Conservation (phyloP, 2,797 vertebrate species). For the Sebastes alutus region DNA sequence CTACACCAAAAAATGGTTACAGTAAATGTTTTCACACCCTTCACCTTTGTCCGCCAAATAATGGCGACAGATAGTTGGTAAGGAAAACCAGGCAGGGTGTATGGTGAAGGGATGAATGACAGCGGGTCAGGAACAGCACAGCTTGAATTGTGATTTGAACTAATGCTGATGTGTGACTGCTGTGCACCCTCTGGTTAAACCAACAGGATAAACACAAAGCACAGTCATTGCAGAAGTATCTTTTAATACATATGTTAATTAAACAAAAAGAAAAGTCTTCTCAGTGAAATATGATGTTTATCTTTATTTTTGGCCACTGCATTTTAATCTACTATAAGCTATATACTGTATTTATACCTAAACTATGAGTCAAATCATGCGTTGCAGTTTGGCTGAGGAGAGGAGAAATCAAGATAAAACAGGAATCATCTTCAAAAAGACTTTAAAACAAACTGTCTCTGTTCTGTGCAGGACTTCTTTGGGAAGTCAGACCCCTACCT, state of each 20-base stretch:
- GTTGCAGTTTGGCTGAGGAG: neutral
- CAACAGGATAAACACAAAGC: neutral
- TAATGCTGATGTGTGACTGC: slow-evolving; percentile 17
- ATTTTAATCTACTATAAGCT: neutral
- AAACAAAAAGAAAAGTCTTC: neutral
- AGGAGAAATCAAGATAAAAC: neutral
- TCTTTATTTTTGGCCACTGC: neutral
- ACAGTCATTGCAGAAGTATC: neutral
- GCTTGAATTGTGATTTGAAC: slow-evolving; percentile 22
- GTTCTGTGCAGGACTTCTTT: slow-evolving; percentile 90
- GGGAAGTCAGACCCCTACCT: slow-evolving; percentile 98
- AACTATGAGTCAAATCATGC: too few species aligned
- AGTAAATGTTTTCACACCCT: slow-evolving; percentile 27
- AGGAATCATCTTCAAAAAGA: neutral
- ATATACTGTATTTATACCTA: neutral
- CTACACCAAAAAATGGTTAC: slow-evolving; percentile 30
- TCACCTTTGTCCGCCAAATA: slow-evolving; percentile 26
- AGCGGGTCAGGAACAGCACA: neutral
- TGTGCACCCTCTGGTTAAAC: slow-evolving; percentile 17
- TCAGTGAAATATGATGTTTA: neutral
- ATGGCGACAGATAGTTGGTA: neutral
- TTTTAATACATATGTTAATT: neutral
- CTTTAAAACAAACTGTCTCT: neutral
- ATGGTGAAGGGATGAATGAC: neutral
- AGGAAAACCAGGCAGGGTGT: neutral